These are phyloP conservation scores for Prolemur simus DNA, from an alignment of 2,113 vertebrate species.

Conservation along the genomic window DNA sequence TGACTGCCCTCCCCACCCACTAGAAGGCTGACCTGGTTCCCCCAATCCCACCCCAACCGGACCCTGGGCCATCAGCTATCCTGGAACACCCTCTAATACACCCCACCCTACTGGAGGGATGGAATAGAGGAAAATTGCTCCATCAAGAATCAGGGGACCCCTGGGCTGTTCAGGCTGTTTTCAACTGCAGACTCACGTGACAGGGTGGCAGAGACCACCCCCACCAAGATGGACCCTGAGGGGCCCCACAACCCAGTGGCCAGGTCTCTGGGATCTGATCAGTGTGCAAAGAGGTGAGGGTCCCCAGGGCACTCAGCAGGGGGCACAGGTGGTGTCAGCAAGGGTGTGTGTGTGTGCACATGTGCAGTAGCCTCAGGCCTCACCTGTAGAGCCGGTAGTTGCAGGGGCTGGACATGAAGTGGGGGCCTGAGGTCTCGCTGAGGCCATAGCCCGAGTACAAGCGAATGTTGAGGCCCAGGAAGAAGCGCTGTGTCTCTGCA, in stretches of 20 bases:
- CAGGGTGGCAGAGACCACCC: accelerated
- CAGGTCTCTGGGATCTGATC: neutral
- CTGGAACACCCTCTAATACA: neutral
- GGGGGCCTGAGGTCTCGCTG: conserved; percentile 92
- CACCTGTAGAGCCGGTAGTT: conserved; percentile 88
- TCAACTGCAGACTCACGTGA: neutral
- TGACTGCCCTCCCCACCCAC: neutral
- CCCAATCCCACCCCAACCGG: neutral
- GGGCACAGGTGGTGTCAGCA: no score
- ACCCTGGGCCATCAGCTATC: neutral
- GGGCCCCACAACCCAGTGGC: neutral
- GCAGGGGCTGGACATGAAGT: conserved; percentile 89
- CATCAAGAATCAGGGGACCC: neutral
- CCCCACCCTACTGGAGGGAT: neutral
- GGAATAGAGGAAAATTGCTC: neutral
- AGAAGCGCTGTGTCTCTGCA: conserved; percentile 87
- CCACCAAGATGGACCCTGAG: neutral
- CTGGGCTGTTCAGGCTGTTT: neutral
- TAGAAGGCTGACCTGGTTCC: neutral
- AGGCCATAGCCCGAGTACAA: conserved; percentile 92
- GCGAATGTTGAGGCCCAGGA: conserved; percentile 90
- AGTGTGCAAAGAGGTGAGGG: neutral
- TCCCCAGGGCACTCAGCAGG: neutral
- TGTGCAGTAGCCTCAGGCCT: neutral
- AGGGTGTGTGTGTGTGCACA: accelerated